These are phyloP conservation scores for Allophyes oxyacanthae DNA, from an alignment of 2,888 invertebrate species.

Conservation along the genomic window DNA sequence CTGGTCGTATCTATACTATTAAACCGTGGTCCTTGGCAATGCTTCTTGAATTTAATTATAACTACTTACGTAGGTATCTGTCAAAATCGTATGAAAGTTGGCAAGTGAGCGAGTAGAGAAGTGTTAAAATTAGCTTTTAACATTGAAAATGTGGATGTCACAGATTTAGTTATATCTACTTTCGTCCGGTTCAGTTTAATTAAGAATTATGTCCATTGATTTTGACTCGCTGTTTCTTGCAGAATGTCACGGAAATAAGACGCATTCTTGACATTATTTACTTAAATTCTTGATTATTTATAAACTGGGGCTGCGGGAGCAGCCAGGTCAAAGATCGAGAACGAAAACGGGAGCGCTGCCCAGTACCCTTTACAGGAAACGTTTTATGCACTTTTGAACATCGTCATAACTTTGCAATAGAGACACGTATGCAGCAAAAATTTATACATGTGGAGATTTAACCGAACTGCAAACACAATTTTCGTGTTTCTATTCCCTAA, in stretches of 20 bases:
- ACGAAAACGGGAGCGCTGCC: too few relatives aligned
- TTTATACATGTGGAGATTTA: too few relatives aligned
- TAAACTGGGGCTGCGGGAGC: too few relatives aligned
- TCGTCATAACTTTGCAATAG: too few relatives aligned
- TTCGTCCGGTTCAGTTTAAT: conserved; percentile 17
- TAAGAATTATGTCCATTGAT: background rate
- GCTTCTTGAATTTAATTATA: conserved; percentile 85
- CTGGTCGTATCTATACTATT: conserved; percentile 25
- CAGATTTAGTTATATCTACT: conserved; percentile 48
- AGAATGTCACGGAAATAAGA: background rate
- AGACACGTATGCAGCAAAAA: too few relatives aligned
- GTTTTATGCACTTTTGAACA: too few relatives aligned
- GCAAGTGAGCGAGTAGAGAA: conserved; percentile 78
- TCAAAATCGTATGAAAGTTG: conserved; percentile 85
- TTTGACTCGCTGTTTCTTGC: background rate
- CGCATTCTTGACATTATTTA: too few relatives aligned
- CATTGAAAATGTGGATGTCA: conserved; percentile 73
- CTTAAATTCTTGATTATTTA: too few relatives aligned
- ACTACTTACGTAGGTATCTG: conserved; percentile 80
- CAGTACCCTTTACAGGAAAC: too few relatives aligned
- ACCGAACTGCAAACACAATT: too few relatives aligned
- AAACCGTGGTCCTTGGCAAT: conserved; percentile 80
- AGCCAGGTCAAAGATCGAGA: too few relatives aligned
- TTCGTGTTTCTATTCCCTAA: too few relatives aligned
- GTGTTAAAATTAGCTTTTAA: conserved; percentile 78